Evolutionary conservation across 2,113 vertebrate genomes (phyloP), one percentile per base, ranked within the genome.

Genomic region (Colius striatus): DNA sequence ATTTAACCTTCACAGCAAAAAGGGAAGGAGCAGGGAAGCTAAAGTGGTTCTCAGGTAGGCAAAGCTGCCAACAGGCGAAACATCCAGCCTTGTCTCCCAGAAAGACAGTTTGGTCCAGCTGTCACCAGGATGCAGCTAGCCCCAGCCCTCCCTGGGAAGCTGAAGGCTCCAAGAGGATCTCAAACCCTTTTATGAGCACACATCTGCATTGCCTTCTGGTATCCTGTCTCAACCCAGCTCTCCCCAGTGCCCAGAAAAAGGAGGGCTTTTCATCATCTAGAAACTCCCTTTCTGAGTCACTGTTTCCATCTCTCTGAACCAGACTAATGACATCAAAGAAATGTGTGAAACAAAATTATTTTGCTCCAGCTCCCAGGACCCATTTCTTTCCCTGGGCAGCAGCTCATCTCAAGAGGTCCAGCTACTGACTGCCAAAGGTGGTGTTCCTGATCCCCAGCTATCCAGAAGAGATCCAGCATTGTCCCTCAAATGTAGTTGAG

Each of bases 231-330:
- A 91, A 68, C 12, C 21, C 53, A 72, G 63, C 25, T 63, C 27
- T 55, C 17, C 13, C 22, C 0, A 2, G 5, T 9, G 32, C 19
- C 15, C 48, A 78, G 30, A 78, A 22, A 0, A 2, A 25, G 63
- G n/a, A 38, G 5, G 38, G 51, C 23, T 78, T 90, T 2, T 16
- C 6, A 19, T 34, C 22, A 29, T 1, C 1, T 3, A 87, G 73
- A 65, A 71, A 16, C 6, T 79, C 21, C 6, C 30, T 71, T 50
- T 16, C 65, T 32, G 10, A 9, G 12, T 43, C 48, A 38, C 30
- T 16, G 9, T 55, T 74, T n/a, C 32, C 13, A 32, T 14, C 26
- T 72, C 57, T 58, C 38, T 68, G 29, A 67, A 60, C 16, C 16
- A 45, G 7, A 32, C 5, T 48, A 77, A 16, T 11, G 21, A 32